These are phyloP conservation scores for Anagyrus pseudococci DNA, from an alignment of 2,888 invertebrate genomes.

Conservation along the genomic window DNA sequence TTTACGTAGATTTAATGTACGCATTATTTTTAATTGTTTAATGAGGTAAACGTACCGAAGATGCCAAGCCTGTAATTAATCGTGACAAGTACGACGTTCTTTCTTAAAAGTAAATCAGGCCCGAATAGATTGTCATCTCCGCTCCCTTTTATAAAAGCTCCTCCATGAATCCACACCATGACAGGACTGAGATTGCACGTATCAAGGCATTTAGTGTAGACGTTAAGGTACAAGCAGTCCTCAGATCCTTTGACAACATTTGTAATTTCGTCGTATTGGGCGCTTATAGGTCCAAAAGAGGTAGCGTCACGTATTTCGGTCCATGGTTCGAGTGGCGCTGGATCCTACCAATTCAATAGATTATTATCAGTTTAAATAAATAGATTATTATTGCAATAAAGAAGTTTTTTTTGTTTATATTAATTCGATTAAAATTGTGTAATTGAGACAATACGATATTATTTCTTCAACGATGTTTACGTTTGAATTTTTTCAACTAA, in stretches of 20 bases:
- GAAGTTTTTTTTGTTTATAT: too few relatives aligned
- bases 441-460: too few relatives aligned
- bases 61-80: constrained; percentile 38
- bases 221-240: constrained; percentile 55
- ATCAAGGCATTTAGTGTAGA: constrained; percentile 43
- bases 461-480: too few relatives aligned
- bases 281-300: constrained; percentile 41
- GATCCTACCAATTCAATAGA: constrained; percentile 52
- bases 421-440: too few relatives aligned
- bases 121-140: constrained; percentile 46
- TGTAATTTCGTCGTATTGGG: constrained; percentile 28
- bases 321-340: constrained; percentile 48
- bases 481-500: too few relatives aligned
- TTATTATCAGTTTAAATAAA: too few relatives aligned
- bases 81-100: constrained; percentile 49
- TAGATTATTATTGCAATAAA: too few relatives aligned
- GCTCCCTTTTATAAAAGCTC: constrained; percentile 45
- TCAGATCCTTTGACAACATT: constrained; percentile 45
- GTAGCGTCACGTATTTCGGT: constrained; percentile 44
- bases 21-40: too few relatives aligned
- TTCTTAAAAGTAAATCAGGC: constrained; percentile 51
- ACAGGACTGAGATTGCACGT: constrained; percentile 39
- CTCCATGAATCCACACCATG: constrained; percentile 55
- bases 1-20: too few relatives aligned
- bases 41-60: constrained; percentile 9